Conservation (phyloP, 2,888 invertebrate genomes). For the Lithophane socia region DNA sequence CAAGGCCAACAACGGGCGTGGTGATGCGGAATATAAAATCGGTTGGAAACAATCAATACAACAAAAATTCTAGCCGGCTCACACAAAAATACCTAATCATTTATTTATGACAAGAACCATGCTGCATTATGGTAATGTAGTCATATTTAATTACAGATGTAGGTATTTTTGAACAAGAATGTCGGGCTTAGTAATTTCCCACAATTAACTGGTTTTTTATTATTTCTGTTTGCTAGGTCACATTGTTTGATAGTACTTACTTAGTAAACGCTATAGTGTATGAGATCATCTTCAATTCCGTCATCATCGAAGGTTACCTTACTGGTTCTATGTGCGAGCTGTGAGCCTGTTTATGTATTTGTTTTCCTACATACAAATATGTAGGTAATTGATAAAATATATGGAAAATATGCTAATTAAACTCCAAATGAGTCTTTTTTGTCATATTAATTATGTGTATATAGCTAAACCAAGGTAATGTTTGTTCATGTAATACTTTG, state of each 20-base stretch:
- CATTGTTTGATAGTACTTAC: slow-evolving; percentile 50
- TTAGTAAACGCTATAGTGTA: slow-evolving; percentile 63
- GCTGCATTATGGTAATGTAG: slow-evolving; percentile 6
- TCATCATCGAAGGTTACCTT: slow-evolving; percentile 66
- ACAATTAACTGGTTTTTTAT: slow-evolving; percentile 57
- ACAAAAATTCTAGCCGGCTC: slow-evolving; percentile 46
- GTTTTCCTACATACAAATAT: slow-evolving; percentile 38
- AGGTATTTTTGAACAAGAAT: slow-evolving; percentile 18
- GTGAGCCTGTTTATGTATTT: slow-evolving; percentile 41
- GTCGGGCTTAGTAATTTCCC: slow-evolving; percentile 31
- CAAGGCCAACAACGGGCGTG: slow-evolving; percentile 81
- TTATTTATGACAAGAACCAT: slow-evolving; percentile 12
- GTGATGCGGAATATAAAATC: slow-evolving; percentile 72
- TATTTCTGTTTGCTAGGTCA: slow-evolving; percentile 43
- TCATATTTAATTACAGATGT: slow-evolving; percentile 4
- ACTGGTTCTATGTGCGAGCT: slow-evolving; percentile 59
- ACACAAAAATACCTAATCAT: slow-evolving; percentile 13
- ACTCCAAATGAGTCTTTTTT: background rate
- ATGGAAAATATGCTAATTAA: slow-evolving; percentile 26
- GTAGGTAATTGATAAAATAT: slow-evolving; percentile 2
- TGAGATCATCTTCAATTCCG: slow-evolving; percentile 75
- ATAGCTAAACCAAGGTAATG: background rate
- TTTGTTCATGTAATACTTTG: background rate
- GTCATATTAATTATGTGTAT: background rate
- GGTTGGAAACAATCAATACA: slow-evolving; percentile 69